Conservation (phyloP, 2,113 vertebrate genomes). For the Phrynocephalus versicolor region DNA sequence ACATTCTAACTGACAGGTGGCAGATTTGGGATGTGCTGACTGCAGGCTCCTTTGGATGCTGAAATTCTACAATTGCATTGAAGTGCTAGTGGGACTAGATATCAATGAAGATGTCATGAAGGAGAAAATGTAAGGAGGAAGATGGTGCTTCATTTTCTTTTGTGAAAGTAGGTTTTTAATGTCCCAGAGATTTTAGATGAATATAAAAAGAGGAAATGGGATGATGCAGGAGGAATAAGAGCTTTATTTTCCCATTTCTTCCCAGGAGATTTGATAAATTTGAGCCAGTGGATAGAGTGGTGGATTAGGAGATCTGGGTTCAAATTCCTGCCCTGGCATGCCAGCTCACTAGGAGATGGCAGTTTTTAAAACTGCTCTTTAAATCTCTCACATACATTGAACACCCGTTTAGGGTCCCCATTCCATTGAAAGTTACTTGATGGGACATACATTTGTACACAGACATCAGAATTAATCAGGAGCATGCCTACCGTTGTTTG, state of each 20-base stretch:
- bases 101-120: constrained; percentile 72
- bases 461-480: neutral
- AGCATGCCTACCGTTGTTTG: too few species aligned
- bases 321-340: too few species aligned
- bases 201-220: neutral
- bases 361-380: neutral
- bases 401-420: too few species aligned
- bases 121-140: constrained; percentile 77
- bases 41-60: constrained; percentile 84
- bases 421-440: too few species aligned
- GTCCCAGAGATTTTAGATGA: neutral
- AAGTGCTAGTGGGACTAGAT: constrained; percentile 89
- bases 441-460: too few species aligned
- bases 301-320: too few species aligned
- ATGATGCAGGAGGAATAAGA: neutral
- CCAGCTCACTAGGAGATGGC: too few species aligned
- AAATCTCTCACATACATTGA: neutral
- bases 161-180: neutral
- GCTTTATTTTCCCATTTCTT: neutral
- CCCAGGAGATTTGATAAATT: neutral
- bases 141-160: constrained; percentile 18
- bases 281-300: neutral
- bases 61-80: constrained; percentile 81
- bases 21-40: constrained; percentile 89
- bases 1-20: constrained; percentile 78